Percentiles rank a stretch among this genome's conserved stretches.
These are phyloP conservation scores for Aptenodytes forsteri DNA, from an alignment of 2,113 vertebrate genomes.

Conservation along the genomic window DNA sequence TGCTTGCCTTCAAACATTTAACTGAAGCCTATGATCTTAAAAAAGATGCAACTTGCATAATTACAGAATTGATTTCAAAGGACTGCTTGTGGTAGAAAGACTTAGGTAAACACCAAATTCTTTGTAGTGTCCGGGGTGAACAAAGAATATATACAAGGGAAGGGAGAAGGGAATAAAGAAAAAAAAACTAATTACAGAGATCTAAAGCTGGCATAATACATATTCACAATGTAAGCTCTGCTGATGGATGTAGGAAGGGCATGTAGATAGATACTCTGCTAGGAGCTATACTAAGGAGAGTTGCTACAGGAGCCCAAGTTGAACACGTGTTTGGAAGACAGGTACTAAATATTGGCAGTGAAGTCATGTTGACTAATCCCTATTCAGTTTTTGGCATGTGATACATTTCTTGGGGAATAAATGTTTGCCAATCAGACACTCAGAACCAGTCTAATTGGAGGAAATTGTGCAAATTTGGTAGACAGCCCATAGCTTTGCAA, in stretches of 20 bases:
- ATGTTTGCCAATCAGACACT: not conserved
- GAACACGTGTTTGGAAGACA: fast-evolving
- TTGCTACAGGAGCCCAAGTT: not conserved
- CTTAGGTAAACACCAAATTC: not conserved
- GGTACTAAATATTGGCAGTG: not conserved
- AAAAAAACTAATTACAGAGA: not conserved
- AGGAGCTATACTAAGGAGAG: not conserved
- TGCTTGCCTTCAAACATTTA: not conserved
- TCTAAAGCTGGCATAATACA: not conserved
- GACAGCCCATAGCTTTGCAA: not conserved
- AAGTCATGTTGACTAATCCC: not conserved
- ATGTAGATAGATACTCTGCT: not conserved
- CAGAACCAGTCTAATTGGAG: not conserved
- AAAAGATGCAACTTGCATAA: not conserved
- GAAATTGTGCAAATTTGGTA: not conserved
- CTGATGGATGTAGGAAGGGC: not conserved
- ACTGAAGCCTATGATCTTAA: not conserved
- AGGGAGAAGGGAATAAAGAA: not conserved
- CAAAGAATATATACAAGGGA: not conserved
- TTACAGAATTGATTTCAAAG: slow-evolving; percentile 5
- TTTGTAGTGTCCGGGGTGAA: not conserved
- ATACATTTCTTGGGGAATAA: not conserved
- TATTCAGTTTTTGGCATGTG: not conserved
- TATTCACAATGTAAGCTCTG: not conserved
- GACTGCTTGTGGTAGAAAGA: not conserved